Evolutionary conservation across 2,888 invertebrate species (phyloP), one percentile per base, ranked within the genome.

Genomic region (Sphaeridia pumilis): DNA sequence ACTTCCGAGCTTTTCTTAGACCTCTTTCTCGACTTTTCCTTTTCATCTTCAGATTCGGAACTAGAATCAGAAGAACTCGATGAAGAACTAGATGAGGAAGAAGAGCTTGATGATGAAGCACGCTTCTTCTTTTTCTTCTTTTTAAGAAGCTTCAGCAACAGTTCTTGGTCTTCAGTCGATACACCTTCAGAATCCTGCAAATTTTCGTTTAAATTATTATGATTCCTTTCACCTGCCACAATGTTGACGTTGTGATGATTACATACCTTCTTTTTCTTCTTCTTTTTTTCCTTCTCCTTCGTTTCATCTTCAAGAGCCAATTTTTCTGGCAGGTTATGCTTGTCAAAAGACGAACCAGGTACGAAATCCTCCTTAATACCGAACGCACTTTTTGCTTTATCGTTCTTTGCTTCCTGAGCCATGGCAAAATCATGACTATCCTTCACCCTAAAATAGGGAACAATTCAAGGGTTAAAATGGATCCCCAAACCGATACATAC

Each of bases 371-470:
- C 86, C 26, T 88, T 85, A 65, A 97, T 89, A 53, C 94, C 93
- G 71, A 95, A 94, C 4, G 94, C 95, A 70, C 89, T 87, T 50
- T 92, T 82, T 57, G 95, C 75, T 52, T 84, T 82, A 2, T 87
- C 87, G 76, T 95, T 95, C 73, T 94, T 94, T 72, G 89, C 87
- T 68, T 88, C 87, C 70, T 93, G 93, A 24, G 94, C 93, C 71
- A 90, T 90, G 1, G 95, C 94, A 60, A 92, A 82, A 72, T 93
- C 89, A 75, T 97, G 95, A 44, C 92, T 93, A 70, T 93, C 94
- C 58, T 87, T 87, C 58, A 89, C 89, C 73, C 90, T 90, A 74
- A 12, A 71, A 70, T 49, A 57, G 64, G 49, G 56, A 65, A 46
- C 57, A 44, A 50, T 12, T 46, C 24, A 46, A 49, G 24, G 20